Percentiles rank a stretch among this genome's conserved stretches.
These are phyloP conservation scores for Chlorops oryzae DNA, from an alignment of 1,140 invertebrate species.

Conservation along the genomic window DNA sequence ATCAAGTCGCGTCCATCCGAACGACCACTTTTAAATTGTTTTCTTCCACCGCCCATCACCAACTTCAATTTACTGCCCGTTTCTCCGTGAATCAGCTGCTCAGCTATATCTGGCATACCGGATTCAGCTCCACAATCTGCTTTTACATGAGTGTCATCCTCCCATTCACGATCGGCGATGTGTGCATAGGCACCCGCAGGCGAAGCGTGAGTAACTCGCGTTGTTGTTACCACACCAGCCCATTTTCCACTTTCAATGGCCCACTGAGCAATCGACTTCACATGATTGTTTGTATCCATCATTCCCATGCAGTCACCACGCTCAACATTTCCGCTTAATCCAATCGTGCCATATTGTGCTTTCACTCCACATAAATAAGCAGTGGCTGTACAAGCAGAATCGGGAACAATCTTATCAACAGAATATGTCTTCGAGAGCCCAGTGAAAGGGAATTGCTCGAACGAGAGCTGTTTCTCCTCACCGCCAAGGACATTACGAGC, in stretches of 20 bases:
- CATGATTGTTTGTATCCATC: conserved; percentile 49
- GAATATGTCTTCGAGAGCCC: conserved; percentile 76
- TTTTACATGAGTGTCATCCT: conserved; percentile 60
- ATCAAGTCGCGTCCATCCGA: conserved; percentile 66
- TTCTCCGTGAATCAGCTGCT: conserved; percentile 63
- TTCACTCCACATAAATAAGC: conserved; percentile 78
- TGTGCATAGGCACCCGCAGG: conserved; percentile 70
- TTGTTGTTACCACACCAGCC: conserved; percentile 66
- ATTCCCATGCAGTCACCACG: conserved; percentile 55
- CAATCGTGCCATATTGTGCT: conserved; percentile 67
- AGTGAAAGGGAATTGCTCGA: conserved; percentile 68
- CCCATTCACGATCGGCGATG: conserved; percentile 68
- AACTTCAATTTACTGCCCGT: conserved; percentile 61
- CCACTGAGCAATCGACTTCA: conserved; percentile 64
- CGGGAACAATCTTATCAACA: conserved; percentile 58
- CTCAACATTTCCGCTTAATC: conserved; percentile 60
- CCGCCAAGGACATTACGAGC: conserved; percentile 57
- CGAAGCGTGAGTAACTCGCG: conserved; percentile 73
- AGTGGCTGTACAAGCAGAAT: conserved; percentile 59
- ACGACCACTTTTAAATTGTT: conserved; percentile 58
- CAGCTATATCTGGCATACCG: conserved; percentile 64
- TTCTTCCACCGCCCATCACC: conserved; percentile 67
- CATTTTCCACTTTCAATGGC: conserved; percentile 63
- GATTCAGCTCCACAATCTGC: conserved; percentile 28
- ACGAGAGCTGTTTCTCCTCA: conserved; percentile 61